Evolutionary conservation across 2,113 vertebrate genomes (phyloP).

Genomic region (Amphiprion percula): DNA sequence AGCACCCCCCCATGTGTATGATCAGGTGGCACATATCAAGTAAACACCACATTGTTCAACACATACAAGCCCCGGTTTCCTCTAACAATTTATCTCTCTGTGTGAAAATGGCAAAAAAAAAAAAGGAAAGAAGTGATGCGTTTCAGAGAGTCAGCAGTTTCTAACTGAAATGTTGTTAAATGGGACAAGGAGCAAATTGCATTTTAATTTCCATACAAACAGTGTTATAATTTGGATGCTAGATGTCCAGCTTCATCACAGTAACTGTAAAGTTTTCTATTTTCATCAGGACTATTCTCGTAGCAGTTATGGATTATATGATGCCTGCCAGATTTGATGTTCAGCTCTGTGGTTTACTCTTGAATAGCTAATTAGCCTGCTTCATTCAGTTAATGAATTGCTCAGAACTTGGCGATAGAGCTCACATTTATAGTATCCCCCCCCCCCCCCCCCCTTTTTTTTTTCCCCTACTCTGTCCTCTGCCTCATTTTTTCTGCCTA

Average conservation of each 20-base stretch:
- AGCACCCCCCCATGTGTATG: constrained; percentile 17
- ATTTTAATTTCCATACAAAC: constrained; percentile 40
- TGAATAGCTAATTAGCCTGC: constrained; percentile 87
- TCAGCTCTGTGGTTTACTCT: constrained; percentile 67
- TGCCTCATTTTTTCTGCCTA: constrained; percentile 83
- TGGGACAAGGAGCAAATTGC: constrained; percentile 20
- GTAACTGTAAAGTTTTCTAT: constrained; percentile 28
- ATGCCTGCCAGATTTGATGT: constrained; percentile 49
- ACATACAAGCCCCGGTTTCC: constrained; percentile 14
- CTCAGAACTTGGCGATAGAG: constrained; percentile 81
- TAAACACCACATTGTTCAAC: constrained; percentile 16
- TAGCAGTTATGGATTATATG: constrained; percentile 46
- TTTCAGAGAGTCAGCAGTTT: constrained; percentile 23
- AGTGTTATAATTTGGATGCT: constrained; percentile 7
- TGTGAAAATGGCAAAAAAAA: background rate
- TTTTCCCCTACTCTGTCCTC: constrained; percentile 31
- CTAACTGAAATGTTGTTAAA: constrained; percentile 9
- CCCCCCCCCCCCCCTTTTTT: background rate
- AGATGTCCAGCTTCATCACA: constrained; percentile 9
- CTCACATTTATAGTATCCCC: background rate
- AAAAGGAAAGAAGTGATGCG: background rate
- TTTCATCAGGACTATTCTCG: constrained; percentile 48
- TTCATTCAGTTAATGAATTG: constrained; percentile 91
- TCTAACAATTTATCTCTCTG: constrained; percentile 19
- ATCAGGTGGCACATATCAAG: constrained; percentile 27